Conservation (phyloP, 2,113 vertebrate species). For the Malaclemys terrapin region DNA sequence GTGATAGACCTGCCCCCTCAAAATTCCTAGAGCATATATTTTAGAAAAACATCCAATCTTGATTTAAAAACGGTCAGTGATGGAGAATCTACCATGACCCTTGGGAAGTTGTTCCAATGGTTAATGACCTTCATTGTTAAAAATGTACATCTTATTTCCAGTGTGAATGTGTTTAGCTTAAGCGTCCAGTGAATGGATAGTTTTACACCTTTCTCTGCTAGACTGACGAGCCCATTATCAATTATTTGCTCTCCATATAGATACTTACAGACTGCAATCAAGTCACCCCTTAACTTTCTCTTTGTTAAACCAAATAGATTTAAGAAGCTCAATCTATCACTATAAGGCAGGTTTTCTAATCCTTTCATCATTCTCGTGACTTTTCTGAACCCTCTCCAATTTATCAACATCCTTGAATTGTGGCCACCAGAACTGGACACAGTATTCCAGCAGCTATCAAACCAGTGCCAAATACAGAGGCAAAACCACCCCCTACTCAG, state of each 20-base stretch:
- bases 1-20: background rate
- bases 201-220: background rate
- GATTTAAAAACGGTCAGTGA: background rate
- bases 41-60: background rate
- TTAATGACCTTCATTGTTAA: background rate
- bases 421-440: background rate
- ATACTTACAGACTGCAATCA: background rate
- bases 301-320: background rate
- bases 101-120: background rate
- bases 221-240: background rate
- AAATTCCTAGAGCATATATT: background rate
- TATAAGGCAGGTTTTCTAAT: background rate
- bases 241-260: background rate
- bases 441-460: background rate
- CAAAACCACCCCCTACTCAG: background rate
- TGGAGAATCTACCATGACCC: background rate
- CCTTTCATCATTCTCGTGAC: background rate
- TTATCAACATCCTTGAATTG: background rate
- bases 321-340: background rate
- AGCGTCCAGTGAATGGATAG: background rate
- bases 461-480: background rate
- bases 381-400: background rate
- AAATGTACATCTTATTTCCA: background rate
- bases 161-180: background rate
- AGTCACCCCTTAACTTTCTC: background rate